Percentiles rank a stretch among this genome's conserved stretches.
phyloP scores from a whole-genome alignment of 1,140 invertebrate species.

The Drosophila orena region DNA sequence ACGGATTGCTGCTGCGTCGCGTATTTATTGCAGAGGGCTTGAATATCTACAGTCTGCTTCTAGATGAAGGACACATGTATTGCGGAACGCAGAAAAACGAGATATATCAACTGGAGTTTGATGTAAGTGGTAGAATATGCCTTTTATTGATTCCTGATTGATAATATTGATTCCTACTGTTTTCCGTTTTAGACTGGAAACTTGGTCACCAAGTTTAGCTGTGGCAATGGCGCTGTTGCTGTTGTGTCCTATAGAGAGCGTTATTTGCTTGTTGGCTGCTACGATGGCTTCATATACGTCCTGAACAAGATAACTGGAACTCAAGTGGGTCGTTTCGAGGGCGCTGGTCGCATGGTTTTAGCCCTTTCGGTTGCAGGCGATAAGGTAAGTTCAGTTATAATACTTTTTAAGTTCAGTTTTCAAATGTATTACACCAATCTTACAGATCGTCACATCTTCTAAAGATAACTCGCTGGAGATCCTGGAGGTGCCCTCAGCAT shows the following conservation, averaged over 20 bases:
- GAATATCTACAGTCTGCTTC: constrained; percentile 89
- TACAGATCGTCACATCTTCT: constrained; percentile 73
- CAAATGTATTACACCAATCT: constrained; percentile 2
- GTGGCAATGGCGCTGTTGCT: constrained; percentile 89
- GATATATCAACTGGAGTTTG: constrained; percentile 89
- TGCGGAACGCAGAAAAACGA: constrained; percentile 89
- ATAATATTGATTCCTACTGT: not conserved
- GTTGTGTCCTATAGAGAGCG: constrained; percentile 86
- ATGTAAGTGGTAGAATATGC: constrained; percentile 83
- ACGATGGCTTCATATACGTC: constrained; percentile 90
- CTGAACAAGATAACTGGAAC: constrained; percentile 85
- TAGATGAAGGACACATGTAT: constrained; percentile 88
- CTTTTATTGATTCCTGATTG: too few relatives aligned
- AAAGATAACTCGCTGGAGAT: constrained; percentile 76
- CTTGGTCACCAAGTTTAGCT: constrained; percentile 86
- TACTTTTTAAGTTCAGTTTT: not conserved
- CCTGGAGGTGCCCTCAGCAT: constrained; percentile 58
- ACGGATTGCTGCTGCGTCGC: constrained; percentile 87
- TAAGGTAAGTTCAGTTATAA: constrained; percentile 85
- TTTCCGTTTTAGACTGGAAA: constrained; percentile 86
- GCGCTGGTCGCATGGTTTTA: constrained; percentile 88
- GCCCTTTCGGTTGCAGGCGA: constrained; percentile 87
- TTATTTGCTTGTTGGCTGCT: constrained; percentile 89
- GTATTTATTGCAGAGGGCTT: constrained; percentile 87
- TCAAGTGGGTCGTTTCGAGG: constrained; percentile 86